Base-by-base conservation (phyloP, 2,797 vertebrate species). In the Agapornis canus region DNA sequence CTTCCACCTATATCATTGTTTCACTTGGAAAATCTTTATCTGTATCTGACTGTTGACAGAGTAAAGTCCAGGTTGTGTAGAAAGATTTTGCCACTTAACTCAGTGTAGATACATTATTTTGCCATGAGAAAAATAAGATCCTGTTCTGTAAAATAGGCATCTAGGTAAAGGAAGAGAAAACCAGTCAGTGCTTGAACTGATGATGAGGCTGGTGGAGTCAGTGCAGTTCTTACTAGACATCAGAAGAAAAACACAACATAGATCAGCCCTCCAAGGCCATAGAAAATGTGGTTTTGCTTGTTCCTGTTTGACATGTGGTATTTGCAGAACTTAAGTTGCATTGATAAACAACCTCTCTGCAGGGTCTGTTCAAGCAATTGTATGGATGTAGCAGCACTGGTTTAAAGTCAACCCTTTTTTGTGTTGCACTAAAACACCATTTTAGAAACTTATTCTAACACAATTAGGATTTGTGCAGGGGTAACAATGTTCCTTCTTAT, bases 111-210 rank as follows among this genome's bases (percentile, higher is more conserved):
- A 39, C 23, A 69, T 76, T 81, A 48, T 78, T 92, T 88, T 72
- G 25, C 26, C 21, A 7, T 37, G 72, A 70, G 35, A 17, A 81
- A 83, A 90, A 16, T 42, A 80, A 52, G 13, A 13, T 83, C 12
- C 10, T 57, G 16, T 79, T 81, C 47, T 43, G 9, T 56, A 6
- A 77, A 73, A n/a, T 42, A 31, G 26, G 5, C 20, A 14, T 64
- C 35, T 52, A 23, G 37, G 29, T 79, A 45, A 66, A 83, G 39
- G 35, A 80, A 66, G 45, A 63, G 48, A 81, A 77, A 84, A 69
- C 7, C 12, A 13, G 1, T 65, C 72, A 10, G 45, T 77, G 25
- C n/a, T 76, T 0, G 0, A 26, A 19, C 23, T 49, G 52, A 23
- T 49, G 21, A 4, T 48, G 59, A 80, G 60, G 6, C 27, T 86